phyloP scores from a whole-genome alignment of 2,888 invertebrate species.

The Leucophenga maculata region DNA sequence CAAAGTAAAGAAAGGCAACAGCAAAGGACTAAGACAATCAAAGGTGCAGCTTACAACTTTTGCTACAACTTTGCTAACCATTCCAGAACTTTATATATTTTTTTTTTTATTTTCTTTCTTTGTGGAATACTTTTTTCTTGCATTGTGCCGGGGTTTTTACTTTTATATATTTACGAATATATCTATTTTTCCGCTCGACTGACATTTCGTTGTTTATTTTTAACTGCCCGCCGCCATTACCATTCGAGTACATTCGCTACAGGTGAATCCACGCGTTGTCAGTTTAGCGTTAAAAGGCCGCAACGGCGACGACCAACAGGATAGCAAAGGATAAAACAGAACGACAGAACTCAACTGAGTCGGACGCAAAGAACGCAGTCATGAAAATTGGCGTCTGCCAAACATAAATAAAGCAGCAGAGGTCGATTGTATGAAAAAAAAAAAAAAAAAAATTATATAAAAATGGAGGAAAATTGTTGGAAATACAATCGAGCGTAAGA shows the following conservation, averaged over 20 bases:
- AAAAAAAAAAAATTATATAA: background rate
- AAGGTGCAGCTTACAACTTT: conserved; percentile 53
- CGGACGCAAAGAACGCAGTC: conserved; percentile 36
- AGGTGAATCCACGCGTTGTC: conserved; percentile 24
- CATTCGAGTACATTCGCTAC: conserved; percentile 24
- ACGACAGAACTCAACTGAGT: conserved; percentile 22
- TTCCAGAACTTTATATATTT: background rate
- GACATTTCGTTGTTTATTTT: conserved; percentile 41
- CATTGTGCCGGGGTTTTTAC: background rate
- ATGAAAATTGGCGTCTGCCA: conserved; percentile 66
- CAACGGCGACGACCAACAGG: no score
- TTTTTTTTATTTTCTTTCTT: background rate
- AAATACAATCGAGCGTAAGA: conserved; percentile 28
- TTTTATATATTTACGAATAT: conserved; percentile 46
- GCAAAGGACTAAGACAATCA: conserved; percentile 57
- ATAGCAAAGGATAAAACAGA: conserved; percentile 26
- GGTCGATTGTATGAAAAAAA: conserved; percentile 65
- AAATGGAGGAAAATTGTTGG: conserved; percentile 49
- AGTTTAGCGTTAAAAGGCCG: conserved; percentile 22
- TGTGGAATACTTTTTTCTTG: background rate
- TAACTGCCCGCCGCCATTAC: conserved; percentile 45
- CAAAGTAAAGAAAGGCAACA: no score
- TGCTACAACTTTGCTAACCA: conserved; percentile 32
- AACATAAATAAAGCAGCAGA: conserved; percentile 65
- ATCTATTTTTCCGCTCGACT: conserved; percentile 57